phyloP scores from a whole-genome alignment of 2,888 invertebrate genomes.

The Neria commutata region DNA sequence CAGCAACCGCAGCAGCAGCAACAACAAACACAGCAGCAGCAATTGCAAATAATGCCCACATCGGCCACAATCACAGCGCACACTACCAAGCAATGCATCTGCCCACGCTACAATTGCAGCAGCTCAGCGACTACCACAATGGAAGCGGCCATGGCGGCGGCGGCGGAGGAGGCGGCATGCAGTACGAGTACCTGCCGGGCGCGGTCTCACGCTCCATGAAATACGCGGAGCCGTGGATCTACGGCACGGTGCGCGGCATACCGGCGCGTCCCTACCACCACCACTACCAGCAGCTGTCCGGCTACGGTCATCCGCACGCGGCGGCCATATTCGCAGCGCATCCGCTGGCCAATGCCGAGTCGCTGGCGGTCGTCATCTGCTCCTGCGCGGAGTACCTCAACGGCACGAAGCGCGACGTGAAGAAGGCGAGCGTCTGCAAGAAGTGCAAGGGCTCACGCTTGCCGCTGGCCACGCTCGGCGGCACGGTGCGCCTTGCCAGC shows the following conservation, averaged over 20 bases:
- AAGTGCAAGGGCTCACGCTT: conserved; percentile 83
- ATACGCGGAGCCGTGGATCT: conserved; percentile 85
- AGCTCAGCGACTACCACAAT: conserved; percentile 38
- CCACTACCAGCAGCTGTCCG: conserved; percentile 44
- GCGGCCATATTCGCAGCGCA: conserved; percentile 48
- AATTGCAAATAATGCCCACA: not conserved
- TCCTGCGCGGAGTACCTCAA: conserved; percentile 81
- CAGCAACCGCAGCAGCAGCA: conserved; percentile 32
- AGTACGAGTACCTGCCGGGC: conserved; percentile 61
- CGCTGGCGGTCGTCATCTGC: conserved; percentile 74
- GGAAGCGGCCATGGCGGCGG: conserved; percentile 16
- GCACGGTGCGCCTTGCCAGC: conserved; percentile 64
- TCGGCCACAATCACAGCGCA: conserved; percentile 61
- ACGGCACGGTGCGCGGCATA: conserved; percentile 74
- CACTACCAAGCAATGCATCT: conserved; percentile 26
- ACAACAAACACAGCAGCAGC: not conserved
- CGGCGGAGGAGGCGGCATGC: conserved; percentile 32
- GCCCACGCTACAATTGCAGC: conserved; percentile 30
- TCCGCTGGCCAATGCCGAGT: conserved; percentile 64
- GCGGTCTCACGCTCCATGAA: conserved; percentile 84
- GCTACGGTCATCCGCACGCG: conserved; percentile 42
- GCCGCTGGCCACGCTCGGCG: conserved; percentile 73
- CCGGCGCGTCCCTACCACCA: conserved; percentile 62
- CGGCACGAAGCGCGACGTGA: conserved; percentile 76
- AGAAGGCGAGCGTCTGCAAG: conserved; percentile 79